Evolutionary conservation across 2,113 vertebrate genomes (phyloP).

Genomic region (Cryptotis parvus): DNA sequence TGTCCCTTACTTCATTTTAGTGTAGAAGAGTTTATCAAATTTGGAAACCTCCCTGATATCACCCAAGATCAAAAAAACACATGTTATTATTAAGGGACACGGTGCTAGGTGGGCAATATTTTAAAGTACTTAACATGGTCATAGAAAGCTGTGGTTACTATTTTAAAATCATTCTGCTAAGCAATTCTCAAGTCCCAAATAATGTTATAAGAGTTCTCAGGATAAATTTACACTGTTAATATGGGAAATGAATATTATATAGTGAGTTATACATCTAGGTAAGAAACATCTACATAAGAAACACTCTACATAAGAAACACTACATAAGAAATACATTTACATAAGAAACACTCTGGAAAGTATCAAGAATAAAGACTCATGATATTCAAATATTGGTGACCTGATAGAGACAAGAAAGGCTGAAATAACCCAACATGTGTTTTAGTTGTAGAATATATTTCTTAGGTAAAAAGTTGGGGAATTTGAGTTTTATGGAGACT

Average conservation of each 20-base stretch:
- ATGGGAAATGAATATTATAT: background rate
- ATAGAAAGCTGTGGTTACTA: background rate
- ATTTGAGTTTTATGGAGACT: background rate
- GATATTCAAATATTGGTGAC: background rate
- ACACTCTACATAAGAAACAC: background rate
- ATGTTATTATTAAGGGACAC: background rate
- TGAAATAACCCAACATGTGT: background rate
- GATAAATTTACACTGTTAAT: background rate
- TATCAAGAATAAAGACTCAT: background rate
- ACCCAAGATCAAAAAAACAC: background rate
- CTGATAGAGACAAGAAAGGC: background rate
- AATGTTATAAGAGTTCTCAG: background rate
- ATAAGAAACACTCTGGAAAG: background rate
- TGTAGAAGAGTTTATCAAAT: background rate
- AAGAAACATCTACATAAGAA: background rate
- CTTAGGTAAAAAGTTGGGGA: no score
- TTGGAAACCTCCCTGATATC: background rate
- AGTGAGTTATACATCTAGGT: background rate
- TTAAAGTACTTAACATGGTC: background rate
- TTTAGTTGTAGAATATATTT: background rate
- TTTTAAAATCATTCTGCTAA: conserved; percentile 1
- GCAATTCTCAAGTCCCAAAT: background rate
- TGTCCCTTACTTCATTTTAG: background rate
- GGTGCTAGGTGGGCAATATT: background rate
- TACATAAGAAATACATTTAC: background rate